These are phyloP conservation scores for Leuciscus waleckii DNA, from an alignment of 2,797 vertebrate species.

Conservation along the genomic window DNA sequence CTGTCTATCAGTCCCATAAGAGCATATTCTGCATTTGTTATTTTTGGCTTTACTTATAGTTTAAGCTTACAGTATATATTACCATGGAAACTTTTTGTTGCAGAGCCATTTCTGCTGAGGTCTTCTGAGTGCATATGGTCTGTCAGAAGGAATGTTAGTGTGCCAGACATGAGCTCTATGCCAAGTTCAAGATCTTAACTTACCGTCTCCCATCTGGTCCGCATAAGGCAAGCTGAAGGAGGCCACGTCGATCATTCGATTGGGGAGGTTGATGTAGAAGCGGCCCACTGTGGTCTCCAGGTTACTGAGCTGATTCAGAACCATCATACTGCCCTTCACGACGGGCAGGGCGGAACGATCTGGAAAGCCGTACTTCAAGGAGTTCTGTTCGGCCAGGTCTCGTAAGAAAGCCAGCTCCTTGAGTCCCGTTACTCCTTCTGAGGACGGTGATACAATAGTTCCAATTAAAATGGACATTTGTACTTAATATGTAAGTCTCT, in stretches of 20 bases:
- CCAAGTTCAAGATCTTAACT: slow-evolving; percentile 55
- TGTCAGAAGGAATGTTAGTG: slow-evolving; percentile 21
- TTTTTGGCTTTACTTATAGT: slow-evolving; percentile 30
- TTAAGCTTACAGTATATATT: slow-evolving; percentile 18
- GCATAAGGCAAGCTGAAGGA: slow-evolving; percentile 94
- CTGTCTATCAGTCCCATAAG: neutral
- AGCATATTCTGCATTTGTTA: neutral
- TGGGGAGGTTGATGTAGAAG: slow-evolving; percentile 98
- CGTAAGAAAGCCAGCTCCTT: slow-evolving; percentile 96
- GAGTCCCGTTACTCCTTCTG: slow-evolving; percentile 95
- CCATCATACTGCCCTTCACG: slow-evolving; percentile 98
- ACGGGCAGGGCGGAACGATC: slow-evolving; percentile 80
- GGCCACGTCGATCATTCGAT: slow-evolving; percentile 96
- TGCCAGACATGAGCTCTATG: neutral
- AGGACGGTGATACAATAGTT: neutral
- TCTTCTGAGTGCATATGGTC: neutral
- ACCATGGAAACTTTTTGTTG: slow-evolving; percentile 23
- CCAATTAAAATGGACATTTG: neutral
- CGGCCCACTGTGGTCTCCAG: slow-evolving; percentile 95
- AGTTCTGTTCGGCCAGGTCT: slow-evolving; percentile 97
- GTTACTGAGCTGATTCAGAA: slow-evolving; percentile 97
- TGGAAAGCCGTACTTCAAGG: slow-evolving; percentile 86
- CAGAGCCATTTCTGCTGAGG: slow-evolving; percentile 17
- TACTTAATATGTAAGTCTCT: neutral
- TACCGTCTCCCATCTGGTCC: slow-evolving; percentile 97